Evolutionary conservation across 1,140 invertebrate species (phyloP).

Genomic region (Drosophila navojoa): DNA sequence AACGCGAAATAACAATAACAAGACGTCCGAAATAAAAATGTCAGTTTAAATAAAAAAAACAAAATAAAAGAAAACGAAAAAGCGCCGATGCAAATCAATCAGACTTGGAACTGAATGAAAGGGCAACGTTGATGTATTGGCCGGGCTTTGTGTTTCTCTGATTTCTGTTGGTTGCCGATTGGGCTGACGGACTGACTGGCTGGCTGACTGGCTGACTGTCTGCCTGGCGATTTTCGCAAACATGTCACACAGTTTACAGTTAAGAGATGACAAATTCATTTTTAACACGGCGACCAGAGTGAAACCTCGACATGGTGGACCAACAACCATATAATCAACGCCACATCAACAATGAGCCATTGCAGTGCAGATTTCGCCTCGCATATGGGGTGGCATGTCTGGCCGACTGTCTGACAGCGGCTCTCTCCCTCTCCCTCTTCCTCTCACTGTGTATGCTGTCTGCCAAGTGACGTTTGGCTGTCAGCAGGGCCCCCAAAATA

Average conservation of each 20-base stretch:
- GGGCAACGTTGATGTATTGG: slow-evolving; percentile 73
- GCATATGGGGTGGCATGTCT: slow-evolving; percentile 12
- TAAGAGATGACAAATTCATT: slow-evolving; percentile 82
- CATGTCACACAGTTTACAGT: slow-evolving; percentile 77
- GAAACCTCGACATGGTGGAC: slow-evolving; percentile 45
- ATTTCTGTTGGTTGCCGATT: slow-evolving; percentile 12
- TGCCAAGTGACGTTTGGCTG: slow-evolving; percentile 44
- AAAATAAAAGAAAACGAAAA: neutral
- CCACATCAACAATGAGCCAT: slow-evolving; percentile 63
- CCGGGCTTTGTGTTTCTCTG: slow-evolving; percentile 47
- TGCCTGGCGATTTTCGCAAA: slow-evolving; percentile 66
- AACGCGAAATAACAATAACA: slow-evolving; percentile 19
- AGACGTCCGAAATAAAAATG: slow-evolving; percentile 50
- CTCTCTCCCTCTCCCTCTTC: slow-evolving; percentile 2
- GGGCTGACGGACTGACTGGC: neutral
- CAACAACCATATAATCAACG: slow-evolving; percentile 55
- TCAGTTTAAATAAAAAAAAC: slow-evolving; percentile 64
- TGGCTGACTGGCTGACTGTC: slow-evolving; percentile 4
- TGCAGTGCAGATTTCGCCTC: slow-evolving; percentile 60
- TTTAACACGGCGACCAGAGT: slow-evolving; percentile 76
- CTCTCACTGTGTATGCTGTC: slow-evolving; percentile 3
- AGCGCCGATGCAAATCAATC: slow-evolving; percentile 82
- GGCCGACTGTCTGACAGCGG: neutral
- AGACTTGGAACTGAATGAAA: slow-evolving; percentile 44
- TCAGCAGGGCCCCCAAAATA: slow-evolving; percentile 43